Evolutionary conservation across 1,140 invertebrate genomes (phyloP), one percentile per base, ranked within the genome.

Genomic region (Battus philenor): DNA sequence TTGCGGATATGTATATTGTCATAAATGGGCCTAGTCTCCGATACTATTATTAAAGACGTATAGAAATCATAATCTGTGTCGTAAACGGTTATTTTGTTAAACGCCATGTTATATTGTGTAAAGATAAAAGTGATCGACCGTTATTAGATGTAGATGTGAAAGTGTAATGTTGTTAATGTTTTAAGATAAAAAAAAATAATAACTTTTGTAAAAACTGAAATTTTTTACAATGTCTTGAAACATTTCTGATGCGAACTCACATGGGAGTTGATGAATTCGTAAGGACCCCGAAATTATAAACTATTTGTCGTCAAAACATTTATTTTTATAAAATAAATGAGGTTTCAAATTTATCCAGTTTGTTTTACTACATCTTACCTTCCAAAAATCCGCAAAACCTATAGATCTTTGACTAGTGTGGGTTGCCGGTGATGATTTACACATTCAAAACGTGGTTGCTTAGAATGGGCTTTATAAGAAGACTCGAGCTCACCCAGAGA

Each of bases 231-330:
- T 73, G 81, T 85, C 81, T 85, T 76, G 73, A 75, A 85, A 81
- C 75, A 82, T 79, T 79, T 70, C 66, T 68, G 70, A 59, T 62
- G 66, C 59, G 50, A 74, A 58, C 71, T 68, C 56, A 47, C 43
- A 38, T 48, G 57, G 50, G 71, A 76, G 78, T 71, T 60, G 56
- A 53, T 46, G 47, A 66, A 73, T 69, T 73, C 64, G 64, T 78
- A 75, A 78, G 77, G 77, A 82, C 80, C 78, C 81, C 76, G 68
- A 77, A 81, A 79, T 82, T 80, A 75, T 81, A 82, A 68, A 84
- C 77, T 84, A 85, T 81, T 85, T 85, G 81, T 85, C 81, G 81
- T 85, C 76, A 85, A 85, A 85, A 82, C 80, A 79, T 85, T 84
- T 84, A 84, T 84, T 84, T 84, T 84, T 84, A 77, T 84, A 84